Evolutionary conservation across 2,113 vertebrate species (phyloP).

Genomic region (Coptodon bakossiorum): DNA sequence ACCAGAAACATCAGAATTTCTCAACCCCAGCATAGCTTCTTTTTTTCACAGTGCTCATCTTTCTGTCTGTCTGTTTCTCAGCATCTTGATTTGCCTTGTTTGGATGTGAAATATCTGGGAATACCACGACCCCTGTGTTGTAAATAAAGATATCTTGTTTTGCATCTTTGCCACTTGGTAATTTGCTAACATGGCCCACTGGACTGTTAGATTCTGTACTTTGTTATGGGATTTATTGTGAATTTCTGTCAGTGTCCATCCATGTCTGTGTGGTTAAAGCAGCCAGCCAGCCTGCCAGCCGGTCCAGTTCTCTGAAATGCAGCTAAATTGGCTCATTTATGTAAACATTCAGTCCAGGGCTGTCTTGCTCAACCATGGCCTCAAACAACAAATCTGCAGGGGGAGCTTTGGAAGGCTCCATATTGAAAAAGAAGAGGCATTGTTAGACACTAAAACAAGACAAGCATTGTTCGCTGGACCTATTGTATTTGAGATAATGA

Average conservation of each 20-base stretch:
- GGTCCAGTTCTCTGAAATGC: slow-evolving; percentile 36
- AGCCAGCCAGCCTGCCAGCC: slow-evolving; percentile 13
- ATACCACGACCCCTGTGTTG: neutral
- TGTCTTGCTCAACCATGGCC: slow-evolving; percentile 22
- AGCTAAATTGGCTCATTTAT: slow-evolving; percentile 62
- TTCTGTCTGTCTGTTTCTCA: neutral
- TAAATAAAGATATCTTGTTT: neutral
- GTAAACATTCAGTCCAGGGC: slow-evolving; percentile 34
- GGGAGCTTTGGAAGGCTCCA: slow-evolving; percentile 22
- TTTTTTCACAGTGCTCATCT: neutral
- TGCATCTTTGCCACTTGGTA: slow-evolving; percentile 10
- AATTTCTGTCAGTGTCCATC: slow-evolving; percentile 8
- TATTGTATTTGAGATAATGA: slow-evolving; percentile 35
- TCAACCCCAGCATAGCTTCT: neutral
- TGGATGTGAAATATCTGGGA: neutral
- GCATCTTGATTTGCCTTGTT: neutral
- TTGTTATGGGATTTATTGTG: slow-evolving; percentile 11
- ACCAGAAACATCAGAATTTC: slow-evolving; percentile 2
- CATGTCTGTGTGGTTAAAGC: neutral
- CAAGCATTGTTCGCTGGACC: slow-evolving; percentile 25
- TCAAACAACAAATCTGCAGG: slow-evolving; percentile 33
- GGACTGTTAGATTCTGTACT: neutral
- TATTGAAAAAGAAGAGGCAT: slow-evolving; percentile 10
- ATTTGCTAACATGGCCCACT: slow-evolving; percentile 15
- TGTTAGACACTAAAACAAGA: slow-evolving; percentile 21